Conservation (phyloP, 2,113 vertebrate species). For the Bufo bufo region DNA sequence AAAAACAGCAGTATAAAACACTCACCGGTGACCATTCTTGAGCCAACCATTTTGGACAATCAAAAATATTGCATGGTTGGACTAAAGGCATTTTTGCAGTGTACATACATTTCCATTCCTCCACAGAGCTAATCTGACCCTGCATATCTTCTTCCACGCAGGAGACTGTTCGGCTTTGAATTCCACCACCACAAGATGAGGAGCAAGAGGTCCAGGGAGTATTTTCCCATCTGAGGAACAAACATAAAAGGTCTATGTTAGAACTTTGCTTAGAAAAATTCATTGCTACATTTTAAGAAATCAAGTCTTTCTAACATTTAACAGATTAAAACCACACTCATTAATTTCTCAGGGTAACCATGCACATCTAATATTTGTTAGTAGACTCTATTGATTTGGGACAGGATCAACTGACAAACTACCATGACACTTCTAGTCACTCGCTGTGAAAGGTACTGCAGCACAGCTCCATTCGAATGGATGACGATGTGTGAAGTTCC, state of each 20-base stretch:
- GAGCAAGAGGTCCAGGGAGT: slow-evolving; percentile 97
- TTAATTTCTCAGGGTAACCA: background rate
- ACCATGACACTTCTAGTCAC: background rate
- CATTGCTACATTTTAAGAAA: background rate
- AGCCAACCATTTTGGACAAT: slow-evolving; percentile 95
- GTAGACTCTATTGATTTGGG: background rate
- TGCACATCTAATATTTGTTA: background rate
- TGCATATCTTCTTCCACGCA: slow-evolving; percentile 98
- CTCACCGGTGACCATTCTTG: slow-evolving; percentile 97
- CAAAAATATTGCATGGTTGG: slow-evolving; percentile 93
- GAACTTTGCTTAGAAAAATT: background rate
- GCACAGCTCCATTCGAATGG: background rate
- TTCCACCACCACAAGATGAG: slow-evolving; percentile 90
- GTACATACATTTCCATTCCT: slow-evolving; percentile 99
- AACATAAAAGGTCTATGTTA: slow-evolving; percentile 56
- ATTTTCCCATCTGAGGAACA: slow-evolving; percentile 86
- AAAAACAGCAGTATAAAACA: background rate
- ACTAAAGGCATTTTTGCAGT: slow-evolving; percentile 85
- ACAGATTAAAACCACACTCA: background rate
- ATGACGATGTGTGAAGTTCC: too few species aligned
- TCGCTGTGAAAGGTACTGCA: background rate
- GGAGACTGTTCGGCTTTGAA: slow-evolving; percentile 91
- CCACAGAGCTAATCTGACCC: slow-evolving; percentile 84
- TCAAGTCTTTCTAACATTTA: background rate
- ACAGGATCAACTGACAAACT: background rate